Base-by-base conservation (phyloP, 2,113 vertebrate genomes). In the Indri indri region DNA sequence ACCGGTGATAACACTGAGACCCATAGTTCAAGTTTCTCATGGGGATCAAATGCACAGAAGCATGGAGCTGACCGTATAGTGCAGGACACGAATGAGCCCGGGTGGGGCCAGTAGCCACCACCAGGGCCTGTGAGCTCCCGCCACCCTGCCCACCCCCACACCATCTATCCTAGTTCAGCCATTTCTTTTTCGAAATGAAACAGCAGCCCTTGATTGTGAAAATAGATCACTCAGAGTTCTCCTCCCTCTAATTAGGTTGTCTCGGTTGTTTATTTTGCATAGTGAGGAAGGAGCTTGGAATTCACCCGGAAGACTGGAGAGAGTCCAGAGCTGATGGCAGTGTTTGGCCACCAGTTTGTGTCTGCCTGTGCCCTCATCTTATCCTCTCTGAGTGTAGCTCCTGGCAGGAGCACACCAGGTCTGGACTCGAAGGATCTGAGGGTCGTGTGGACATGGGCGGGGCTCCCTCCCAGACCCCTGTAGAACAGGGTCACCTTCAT, bases 141-240 rank as follows among this genome's bases (percentile, higher is more conserved):
- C 17, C 13, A 37, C 40, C 57, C 37, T 32, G 3, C 76, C 18
- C 30, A 27, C 50, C 27, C 73, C 77, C 59, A 70, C 40, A 45
- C 47, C 42, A 68, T 83, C 70, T 87, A 40, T 66, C 88, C 70
- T 91, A 66, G 14, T 71, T 82, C n/a, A 85, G 66, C 65, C 65
- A n/a, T 70, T 83, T 93, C 73, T 89, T 93, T 81, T 68, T 66
- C 27, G 82, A 93, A 94, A 88, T 45, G 65, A 95, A n/a, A 79
- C 32, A n/a, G 32, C 47, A 54, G 76, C 42, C 57, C 40, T 84
- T 57, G 70, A 84, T 80, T 96, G 88, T 82, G 83, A 93, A 94
- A 95, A 88, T 27, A 89, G 73, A 77, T 77, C 59, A 34, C 70
- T 34, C 50, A 3, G 30, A 70, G 30, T 47, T 70, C 79, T 63